Evolutionary conservation across 2,797 vertebrate genomes (phyloP).

Genomic region (Enteromius treurensis): DNA sequence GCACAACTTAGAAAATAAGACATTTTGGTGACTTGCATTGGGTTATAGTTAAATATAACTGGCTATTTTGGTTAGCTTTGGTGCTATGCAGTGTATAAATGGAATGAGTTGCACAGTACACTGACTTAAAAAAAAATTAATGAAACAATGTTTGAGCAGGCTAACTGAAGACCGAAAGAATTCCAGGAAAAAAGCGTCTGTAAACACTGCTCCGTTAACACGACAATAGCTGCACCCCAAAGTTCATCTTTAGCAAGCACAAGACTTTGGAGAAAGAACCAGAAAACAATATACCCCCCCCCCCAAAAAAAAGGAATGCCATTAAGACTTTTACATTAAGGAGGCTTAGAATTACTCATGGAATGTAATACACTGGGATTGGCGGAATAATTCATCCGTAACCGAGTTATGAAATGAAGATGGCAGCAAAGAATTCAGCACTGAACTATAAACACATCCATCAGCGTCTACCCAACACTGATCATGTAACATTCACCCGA

Average conservation of each 20-base stretch:
- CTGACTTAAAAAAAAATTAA: background rate
- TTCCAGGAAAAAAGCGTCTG: slow-evolving; percentile 77
- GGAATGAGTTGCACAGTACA: slow-evolving; percentile 1
- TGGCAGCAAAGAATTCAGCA: slow-evolving; percentile 42
- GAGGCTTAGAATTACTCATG: slow-evolving; percentile 70
- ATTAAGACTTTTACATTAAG: slow-evolving; percentile 75
- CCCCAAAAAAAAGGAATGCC: slow-evolving; percentile 76
- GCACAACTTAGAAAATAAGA: background rate
- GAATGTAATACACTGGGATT: slow-evolving; percentile 74
- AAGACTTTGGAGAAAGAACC: slow-evolving; percentile 69
- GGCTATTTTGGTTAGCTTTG: slow-evolving; percentile 6
- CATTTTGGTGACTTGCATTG: slow-evolving; percentile 19
- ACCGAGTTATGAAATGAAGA: slow-evolving; percentile 41
- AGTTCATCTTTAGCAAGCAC: slow-evolving; percentile 61
- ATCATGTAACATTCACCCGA: slow-evolving; percentile 52
- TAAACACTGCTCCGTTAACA: slow-evolving; percentile 65
- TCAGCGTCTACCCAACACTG: slow-evolving; percentile 46
- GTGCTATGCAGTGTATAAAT: background rate
- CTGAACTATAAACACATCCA: slow-evolving; percentile 34
- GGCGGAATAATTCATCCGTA: slow-evolving; percentile 21
- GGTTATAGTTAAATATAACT: background rate
- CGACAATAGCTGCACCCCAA: slow-evolving; percentile 74
- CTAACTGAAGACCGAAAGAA: slow-evolving; percentile 57
- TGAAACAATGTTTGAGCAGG: background rate
- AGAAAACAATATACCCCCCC: slow-evolving; percentile 55